These are phyloP conservation scores for Tetraodon nigroviridis DNA, from an alignment of 2,113 vertebrate species.

Conservation along the genomic window DNA sequence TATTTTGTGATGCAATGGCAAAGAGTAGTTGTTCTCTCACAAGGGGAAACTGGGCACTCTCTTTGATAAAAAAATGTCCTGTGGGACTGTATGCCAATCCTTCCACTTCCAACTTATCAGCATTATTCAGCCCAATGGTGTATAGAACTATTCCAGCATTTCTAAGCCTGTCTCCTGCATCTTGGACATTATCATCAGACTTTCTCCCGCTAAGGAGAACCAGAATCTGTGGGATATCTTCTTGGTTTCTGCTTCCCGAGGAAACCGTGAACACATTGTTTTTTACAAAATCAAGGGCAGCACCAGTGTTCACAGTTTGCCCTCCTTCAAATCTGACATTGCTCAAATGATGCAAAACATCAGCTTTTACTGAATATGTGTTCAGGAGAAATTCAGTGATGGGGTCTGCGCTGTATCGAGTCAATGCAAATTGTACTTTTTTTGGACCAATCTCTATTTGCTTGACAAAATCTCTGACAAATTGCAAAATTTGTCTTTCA, in stretches of 20 bases:
- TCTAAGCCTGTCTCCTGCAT: slow-evolving; percentile 44
- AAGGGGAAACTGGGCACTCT: slow-evolving; percentile 49
- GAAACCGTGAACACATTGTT: slow-evolving; percentile 57
- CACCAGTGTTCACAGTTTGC: slow-evolving; percentile 45
- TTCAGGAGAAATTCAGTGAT: slow-evolving; percentile 60
- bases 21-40: slow-evolving; percentile 54
- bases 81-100: slow-evolving; percentile 47
- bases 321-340: slow-evolving; percentile 64
- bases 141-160: slow-evolving; percentile 54
- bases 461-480: slow-evolving; percentile 64
- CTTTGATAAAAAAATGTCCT: slow-evolving; percentile 44
- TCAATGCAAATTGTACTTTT: slow-evolving; percentile 64
- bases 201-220: slow-evolving; percentile 63
- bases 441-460: slow-evolving; percentile 57
- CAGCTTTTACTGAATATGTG: slow-evolving; percentile 47
- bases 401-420: slow-evolving; percentile 59
- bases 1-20: slow-evolving; percentile 39
- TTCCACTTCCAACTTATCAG: slow-evolving; percentile 46
- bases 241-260: slow-evolving; percentile 62
- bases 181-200: slow-evolving; percentile 56
- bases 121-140: slow-evolving; percentile 53
- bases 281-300: slow-evolving; percentile 60
- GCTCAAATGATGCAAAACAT: slow-evolving; percentile 43
- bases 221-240: slow-evolving; percentile 67
- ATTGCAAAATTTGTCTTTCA: slow-evolving; percentile 51